Base-by-base conservation (phyloP, 2,113 vertebrate genomes). In the Macquaria australasica region DNA sequence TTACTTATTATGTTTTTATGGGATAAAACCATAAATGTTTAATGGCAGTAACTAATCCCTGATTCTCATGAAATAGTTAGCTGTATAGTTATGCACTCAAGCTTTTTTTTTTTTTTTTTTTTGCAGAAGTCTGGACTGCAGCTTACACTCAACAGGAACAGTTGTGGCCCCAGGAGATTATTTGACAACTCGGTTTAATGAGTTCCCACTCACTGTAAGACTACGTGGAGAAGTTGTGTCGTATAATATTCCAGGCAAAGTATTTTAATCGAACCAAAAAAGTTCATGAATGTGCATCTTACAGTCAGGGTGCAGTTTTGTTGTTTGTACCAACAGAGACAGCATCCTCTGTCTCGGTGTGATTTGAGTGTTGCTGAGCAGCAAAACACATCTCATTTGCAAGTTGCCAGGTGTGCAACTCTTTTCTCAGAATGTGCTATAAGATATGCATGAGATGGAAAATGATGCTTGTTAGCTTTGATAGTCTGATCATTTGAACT, bases 51-150 rank as follows among this genome's bases (percentile, higher is more conserved):
- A 88, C 80, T 82, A 76, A 84, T 73, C 82, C 68, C 63, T 68
- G 43, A 73, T 77, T 86, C 73, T 88, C 88, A 88, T 90, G 74
- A 89, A 82, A 93, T 82, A 90, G 53, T 88, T 56, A 86, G 55
- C 60, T 50, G 60, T 59, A 53, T 50, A 73, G 72, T 82, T 81
- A n/a, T 82, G 64, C 62, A 68, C 45, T 84, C 8, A 10, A 53
- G 34, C 34, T 68, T 84, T 37, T 58, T 81, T 1, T 39, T 0
- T 81, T 1, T 39, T 0, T 31, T 31, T 55, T 56, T 69, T 56
- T 37, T 8, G 8, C n/a, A 37, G 23, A 37, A 55, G 53, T 82
- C 59, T 68, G 67, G 62, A 53, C 66, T 71, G 58, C 73, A n/a
- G 37, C 53, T 70, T 18, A 59, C 25, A 18, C 58, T 73, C 53